Base-by-base conservation (phyloP, 2,113 vertebrate genomes). In the Irena cyanogastra region DNA sequence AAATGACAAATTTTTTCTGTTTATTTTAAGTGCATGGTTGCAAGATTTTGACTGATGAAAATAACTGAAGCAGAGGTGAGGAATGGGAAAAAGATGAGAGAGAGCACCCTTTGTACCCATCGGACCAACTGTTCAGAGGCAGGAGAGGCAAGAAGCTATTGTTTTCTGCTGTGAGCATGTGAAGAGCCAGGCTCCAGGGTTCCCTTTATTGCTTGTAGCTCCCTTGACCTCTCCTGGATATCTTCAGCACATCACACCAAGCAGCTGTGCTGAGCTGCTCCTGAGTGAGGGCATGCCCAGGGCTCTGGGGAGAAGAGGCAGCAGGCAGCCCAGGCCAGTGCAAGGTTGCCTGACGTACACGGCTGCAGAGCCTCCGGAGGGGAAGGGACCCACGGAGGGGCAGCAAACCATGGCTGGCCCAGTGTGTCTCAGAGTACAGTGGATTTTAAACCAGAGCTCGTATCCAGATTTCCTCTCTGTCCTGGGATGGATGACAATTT, bases 321-420 rank as follows among this genome's bases (percentile, higher is more conserved):
- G 45, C 5, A 26, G 17, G 22, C 4, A 30, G 13, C 11, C 14
- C 0, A 0, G 15, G 18, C 16, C 52, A 69, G 44, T 3, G 2
- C 0, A 1, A 9, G 16, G 31, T 1, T 37, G 9, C 10, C 28
- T 42, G 22, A n/a, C 39, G 24, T 4, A 16, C 8, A 16, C 4
- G 8, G 31, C 60, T 77, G 28, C 50, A 70, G 69, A 49, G n/a
- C 24, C 26, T 35, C 28, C 30, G 27, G 30, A 37, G 30, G 10
- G 10, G 33, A 84, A 52, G 21, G 11, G 41, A 60, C 21, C 17
- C 44, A 3, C 5, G 24, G 26, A 57, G 26, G 12, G 30, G 52
- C 42, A 83, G 41, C 22, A 75, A 37, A 54, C 5, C 7, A 2
- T 21, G 31, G 50, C 28, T 42, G 44, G 14, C 7, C 13, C 20